These are phyloP conservation scores for Solea senegalensis DNA, from an alignment of 2,113 vertebrate species.

Conservation along the genomic window DNA sequence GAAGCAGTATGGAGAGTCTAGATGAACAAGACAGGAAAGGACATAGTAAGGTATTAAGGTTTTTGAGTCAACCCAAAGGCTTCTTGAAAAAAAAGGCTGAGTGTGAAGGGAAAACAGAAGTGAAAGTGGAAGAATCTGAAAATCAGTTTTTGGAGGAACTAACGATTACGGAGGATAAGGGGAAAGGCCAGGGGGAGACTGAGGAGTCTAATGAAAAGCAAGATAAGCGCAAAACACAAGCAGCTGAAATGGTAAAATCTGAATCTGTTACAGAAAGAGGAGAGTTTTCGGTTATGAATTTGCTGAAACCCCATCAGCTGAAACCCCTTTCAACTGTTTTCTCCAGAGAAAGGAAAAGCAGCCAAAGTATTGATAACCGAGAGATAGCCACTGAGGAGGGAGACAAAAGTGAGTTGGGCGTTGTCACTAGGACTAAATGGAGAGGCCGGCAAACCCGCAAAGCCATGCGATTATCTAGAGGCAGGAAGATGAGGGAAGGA, in stretches of 20 bases:
- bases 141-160: neutral
- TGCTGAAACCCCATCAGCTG: constrained; percentile 9
- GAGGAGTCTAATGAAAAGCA: neutral
- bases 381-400: constrained; percentile 1
- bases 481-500: constrained; percentile 31
- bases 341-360: constrained; percentile 12
- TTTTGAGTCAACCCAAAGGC: constrained; percentile 6
- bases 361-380: constrained; percentile 15
- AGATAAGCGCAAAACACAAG: neutral
- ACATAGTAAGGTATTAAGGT: neutral
- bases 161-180: neutral
- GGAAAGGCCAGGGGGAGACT: neutral
- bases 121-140: constrained; percentile 27
- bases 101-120: constrained; percentile 17
- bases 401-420: neutral
- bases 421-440: constrained; percentile 41
- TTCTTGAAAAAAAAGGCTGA: constrained; percentile 16
- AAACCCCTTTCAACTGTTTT: neutral
- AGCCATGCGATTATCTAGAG: constrained; percentile 53
- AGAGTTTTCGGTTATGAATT: neutral
- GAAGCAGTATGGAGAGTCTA: constrained; percentile 58
- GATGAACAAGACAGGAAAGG: constrained; percentile 35
- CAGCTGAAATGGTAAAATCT: neutral
- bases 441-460: constrained; percentile 56
- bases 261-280: neutral